Evolutionary conservation across 2,113 vertebrate genomes (phyloP).

Genomic region (Helogale parvula): DNA sequence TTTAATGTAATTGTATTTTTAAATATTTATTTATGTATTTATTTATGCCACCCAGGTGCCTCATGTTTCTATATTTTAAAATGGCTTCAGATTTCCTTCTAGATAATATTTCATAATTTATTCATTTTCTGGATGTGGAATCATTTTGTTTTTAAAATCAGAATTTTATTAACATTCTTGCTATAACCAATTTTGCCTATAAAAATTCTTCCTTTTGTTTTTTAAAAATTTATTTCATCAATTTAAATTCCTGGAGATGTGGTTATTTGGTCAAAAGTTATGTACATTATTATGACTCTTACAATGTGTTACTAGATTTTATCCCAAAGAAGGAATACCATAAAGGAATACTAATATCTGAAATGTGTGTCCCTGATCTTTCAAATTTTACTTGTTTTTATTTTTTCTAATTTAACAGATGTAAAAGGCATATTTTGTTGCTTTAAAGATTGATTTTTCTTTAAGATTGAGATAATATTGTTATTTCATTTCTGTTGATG

Average conservation of each 20-base stretch:
- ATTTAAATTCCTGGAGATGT: slow-evolving; percentile 43
- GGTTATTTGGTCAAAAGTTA: slow-evolving; percentile 19
- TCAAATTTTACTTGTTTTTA: neutral
- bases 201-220: neutral
- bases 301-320: neutral
- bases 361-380: neutral
- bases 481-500: slow-evolving; percentile 15
- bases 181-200: neutral
- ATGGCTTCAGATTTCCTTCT: neutral
- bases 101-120: slow-evolving; percentile 35
- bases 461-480: neutral
- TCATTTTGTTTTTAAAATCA: slow-evolving; percentile 28
- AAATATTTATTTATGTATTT: neutral
- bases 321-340: neutral
- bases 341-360: neutral
- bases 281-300: slow-evolving; percentile 4
- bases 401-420: neutral
- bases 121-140: neutral
- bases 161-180: neutral
- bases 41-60: too few species aligned
- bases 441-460: neutral
- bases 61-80: neutral
- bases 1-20: neutral
- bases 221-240: slow-evolving; percentile 16
- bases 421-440: neutral